A percentile compares a stretch with the other conserved stretches of the same genome.
phyloP scores from a whole-genome alignment of 2,888 invertebrate species.

The Drosophila parthenogenetica region DNA sequence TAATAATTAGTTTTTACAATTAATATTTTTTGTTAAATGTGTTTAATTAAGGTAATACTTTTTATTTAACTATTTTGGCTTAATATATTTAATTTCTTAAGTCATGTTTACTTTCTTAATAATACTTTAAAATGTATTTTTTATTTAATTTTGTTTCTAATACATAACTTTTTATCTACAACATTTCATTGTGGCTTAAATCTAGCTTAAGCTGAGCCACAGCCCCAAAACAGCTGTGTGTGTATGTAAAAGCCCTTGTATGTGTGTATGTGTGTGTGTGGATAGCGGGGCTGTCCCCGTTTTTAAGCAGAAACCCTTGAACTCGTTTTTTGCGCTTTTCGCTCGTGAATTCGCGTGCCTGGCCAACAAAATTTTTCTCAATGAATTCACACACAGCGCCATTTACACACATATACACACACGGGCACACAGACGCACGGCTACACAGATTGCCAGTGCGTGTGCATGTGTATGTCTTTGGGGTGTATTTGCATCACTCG shows the following conservation, averaged over 20 bases:
- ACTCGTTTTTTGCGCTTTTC: conserved; percentile 71
- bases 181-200: not conserved
- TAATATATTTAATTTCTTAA: not conserved
- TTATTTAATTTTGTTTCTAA: not conserved
- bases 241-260: conserved; percentile 1
- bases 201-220: conserved; percentile 26
- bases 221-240: conserved; percentile 39
- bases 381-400: conserved; percentile 72
- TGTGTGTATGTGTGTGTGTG: conserved; percentile 7
- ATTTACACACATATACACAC: too few relatives aligned
- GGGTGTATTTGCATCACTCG: conserved; percentile 35
- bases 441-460: conserved; percentile 10
- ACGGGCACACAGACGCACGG: conserved; percentile 4
- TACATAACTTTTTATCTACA: not conserved
- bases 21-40: too few relatives aligned
- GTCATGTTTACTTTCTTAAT: not conserved
- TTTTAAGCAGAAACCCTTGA: conserved; percentile 72
- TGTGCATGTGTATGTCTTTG: conserved; percentile 17
- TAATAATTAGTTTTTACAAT: too few relatives aligned
- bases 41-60: not conserved
- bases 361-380: conserved; percentile 75
- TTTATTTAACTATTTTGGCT: not conserved
- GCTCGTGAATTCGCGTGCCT: conserved; percentile 53
- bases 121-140: not conserved
- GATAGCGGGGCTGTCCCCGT: conserved; percentile 43